A percentile compares a stretch with the other conserved stretches of the same genome.
Conservation (phyloP, 2,113 vertebrate species). For the Toxotes chatareus region DNA sequence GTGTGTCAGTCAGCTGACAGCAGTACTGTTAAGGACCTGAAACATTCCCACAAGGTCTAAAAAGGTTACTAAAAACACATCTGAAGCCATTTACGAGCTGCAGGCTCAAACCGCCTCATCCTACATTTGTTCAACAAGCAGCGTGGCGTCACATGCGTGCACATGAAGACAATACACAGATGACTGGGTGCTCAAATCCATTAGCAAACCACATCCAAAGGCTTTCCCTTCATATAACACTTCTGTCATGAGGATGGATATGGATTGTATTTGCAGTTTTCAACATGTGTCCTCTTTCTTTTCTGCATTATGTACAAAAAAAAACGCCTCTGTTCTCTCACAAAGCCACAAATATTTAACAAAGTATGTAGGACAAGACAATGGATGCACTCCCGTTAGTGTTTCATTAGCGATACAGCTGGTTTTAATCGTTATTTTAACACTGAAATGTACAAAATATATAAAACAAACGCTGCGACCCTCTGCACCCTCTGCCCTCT, state of each 20-base stretch:
- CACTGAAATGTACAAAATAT: conserved; percentile 36
- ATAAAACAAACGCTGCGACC: conserved; percentile 34
- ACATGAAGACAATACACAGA: conserved; percentile 45
- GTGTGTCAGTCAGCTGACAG: conserved; percentile 42
- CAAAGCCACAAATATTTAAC: conserved; percentile 61
- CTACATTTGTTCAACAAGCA: conserved; percentile 50
- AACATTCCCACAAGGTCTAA: conserved; percentile 43
- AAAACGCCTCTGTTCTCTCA: conserved; percentile 24
- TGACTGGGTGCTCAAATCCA: conserved; percentile 53
- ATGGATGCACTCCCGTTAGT: conserved; percentile 24
- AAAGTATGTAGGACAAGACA: conserved; percentile 57
- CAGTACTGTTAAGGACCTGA: conserved; percentile 29
- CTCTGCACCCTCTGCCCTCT: conserved; percentile 54
- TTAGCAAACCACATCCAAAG: conserved; percentile 57
- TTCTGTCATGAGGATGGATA: conserved; percentile 34
- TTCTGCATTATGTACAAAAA: background rate
- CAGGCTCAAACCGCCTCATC: conserved; percentile 46
- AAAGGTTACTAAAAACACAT: conserved; percentile 56
- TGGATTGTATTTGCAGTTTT: conserved; percentile 37
- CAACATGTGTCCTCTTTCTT: conserved; percentile 17
- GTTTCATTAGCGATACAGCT: conserved; percentile 55
- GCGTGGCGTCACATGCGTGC: conserved; percentile 35
- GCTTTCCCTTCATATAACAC: conserved; percentile 32
- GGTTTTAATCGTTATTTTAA: conserved; percentile 52
- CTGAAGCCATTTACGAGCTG: conserved; percentile 49